Base-by-base conservation (phyloP, 2,797 vertebrate species). In the Rachycentron canadum region DNA sequence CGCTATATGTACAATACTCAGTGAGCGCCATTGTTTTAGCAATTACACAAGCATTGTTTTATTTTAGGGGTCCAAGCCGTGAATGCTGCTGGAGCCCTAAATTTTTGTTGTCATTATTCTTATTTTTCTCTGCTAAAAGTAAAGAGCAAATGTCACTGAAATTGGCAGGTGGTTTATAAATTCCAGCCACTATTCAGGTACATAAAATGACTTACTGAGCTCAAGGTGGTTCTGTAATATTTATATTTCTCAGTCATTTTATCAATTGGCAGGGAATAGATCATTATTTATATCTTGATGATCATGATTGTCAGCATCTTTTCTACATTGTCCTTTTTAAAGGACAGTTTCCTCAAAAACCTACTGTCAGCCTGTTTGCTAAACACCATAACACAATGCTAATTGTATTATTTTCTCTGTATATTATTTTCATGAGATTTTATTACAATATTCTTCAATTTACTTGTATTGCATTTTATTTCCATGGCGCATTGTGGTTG, bases 1-100 rank as follows among this genome's bases (percentile, higher is more conserved):
- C 8, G 14, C 40, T 28, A 2, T 21, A 47, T 21, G 62, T n/a
- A 26, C 45, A 61, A 50, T 61, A 30, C 62, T 9, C 38, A 30
- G 13, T 38, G 41, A 32, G 61, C 40, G n/a, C 11, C 5, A 23
- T 7, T 32, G 58, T 40, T 74, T 79, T 23, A 69, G 66, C 59
- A 73, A 74, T 84, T 77, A 81, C 45, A 68, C 47, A 66, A 34
- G 5, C 34, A 30, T 9, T n/a, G 34, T 71, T 17, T n/a, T 45
- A 30, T 67, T 58, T 53, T 32, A 32, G 34, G 9, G 7, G 34
- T 36, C 34, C 34, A 36, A 36, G 9, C 6, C 4, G 9, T 7
- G 9, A 36, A 10, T 7, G 34, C 9, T 36, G 34, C 9, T 36
- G 6, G 34, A 36, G 9, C 9, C 7, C 7, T n/a, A n/a, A 32